Base-by-base conservation (phyloP, 2,113 vertebrate species). In the Pterocles orientalis region DNA sequence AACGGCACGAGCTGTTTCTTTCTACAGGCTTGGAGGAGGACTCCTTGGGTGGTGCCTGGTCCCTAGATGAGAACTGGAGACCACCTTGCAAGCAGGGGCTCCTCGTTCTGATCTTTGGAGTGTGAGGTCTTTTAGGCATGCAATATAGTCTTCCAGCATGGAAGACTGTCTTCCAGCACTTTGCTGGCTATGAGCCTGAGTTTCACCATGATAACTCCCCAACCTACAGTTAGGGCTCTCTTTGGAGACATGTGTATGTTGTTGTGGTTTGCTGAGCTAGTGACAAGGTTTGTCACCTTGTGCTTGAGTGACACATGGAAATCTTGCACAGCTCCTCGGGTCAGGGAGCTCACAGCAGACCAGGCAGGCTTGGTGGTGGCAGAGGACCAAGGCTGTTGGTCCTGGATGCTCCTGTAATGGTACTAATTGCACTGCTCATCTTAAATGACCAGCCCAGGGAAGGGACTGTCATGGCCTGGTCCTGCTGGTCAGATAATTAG, bases 1-100 rank as follows among this genome's bases (percentile, higher is more conserved):
- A 58, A 34, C 1, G 3, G 16, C 3, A 0, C 1, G 0, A 5
- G 21, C 9, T 79, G 43, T 68, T 85, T 28, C 72, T 51, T 85
- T 43, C 51, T 91, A 69, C 57, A 76, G 34, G 26, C 9, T 2
- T 0, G 10, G 28, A 57, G 85, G 23, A 81, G 41, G 41, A 11
- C 16, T 70, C 39, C 34, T 5, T 0, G 17, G 36, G 47, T 9
- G 2, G 43, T 66, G 51, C 20, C 9, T 56, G 70, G 29, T 70
- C 31, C n/a, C 29, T 51, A 61, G 43, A n/a, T 65, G 33, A 72
- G 77, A 58, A 24, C 39, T 87, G 58, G 45, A 71, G 86, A 58
- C 6, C 17, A 10, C 33, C 41, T 36, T 7, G 0, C 39, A 56
- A 62, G 11, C 31, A 39, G 29, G 50, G 33, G 10, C 17, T 92